Evolutionary conservation across 92 coral and sea anemone genomes (phyloP).

Genomic region (Heliopora coerulea): DNA sequence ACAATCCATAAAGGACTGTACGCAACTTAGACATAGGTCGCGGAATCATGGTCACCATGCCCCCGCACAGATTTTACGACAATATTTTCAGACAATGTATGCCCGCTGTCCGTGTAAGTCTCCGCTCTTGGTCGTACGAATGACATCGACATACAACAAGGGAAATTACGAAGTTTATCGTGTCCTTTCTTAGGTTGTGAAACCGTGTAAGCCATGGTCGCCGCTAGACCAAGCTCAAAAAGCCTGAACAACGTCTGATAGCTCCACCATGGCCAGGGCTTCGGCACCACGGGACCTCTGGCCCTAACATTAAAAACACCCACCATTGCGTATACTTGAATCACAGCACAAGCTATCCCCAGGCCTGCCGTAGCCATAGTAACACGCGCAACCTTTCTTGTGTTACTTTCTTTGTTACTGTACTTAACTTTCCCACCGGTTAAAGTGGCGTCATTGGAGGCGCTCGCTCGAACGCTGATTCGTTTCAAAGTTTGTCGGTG

Average conservation of each 20-base stretch:
- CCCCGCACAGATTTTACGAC: no score
- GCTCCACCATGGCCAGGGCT: constrained; percentile 93
- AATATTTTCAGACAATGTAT: background rate
- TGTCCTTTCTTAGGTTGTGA: constrained; percentile 53
- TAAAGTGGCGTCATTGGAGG: background rate
- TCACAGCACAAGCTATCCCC: constrained; percentile 60
- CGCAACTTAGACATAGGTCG: no score
- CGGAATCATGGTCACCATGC: no score
- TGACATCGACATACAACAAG: background rate
- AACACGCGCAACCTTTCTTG: constrained; percentile 68
- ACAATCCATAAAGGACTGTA: no score
- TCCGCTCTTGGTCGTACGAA: background rate
- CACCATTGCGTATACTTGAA: constrained; percentile 82
- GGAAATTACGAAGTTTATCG: background rate
- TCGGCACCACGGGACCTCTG: constrained; percentile 3
- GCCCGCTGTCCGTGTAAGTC: constrained; percentile 30
- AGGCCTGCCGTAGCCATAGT: constrained; percentile 67
- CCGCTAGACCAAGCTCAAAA: constrained; percentile 76
- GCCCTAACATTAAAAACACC: constrained; percentile 62
- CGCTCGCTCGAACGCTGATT: constrained; percentile 20
- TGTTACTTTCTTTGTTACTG: constrained; percentile 36
- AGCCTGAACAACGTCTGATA: constrained; percentile 77
- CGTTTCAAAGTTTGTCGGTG: constrained; percentile 29
- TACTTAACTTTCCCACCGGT: background rate
- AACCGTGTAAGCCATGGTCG: constrained; percentile 76